Evolutionary conservation across 2,888 invertebrate genomes (phyloP).

Genomic region (Phortica okadai): DNA sequence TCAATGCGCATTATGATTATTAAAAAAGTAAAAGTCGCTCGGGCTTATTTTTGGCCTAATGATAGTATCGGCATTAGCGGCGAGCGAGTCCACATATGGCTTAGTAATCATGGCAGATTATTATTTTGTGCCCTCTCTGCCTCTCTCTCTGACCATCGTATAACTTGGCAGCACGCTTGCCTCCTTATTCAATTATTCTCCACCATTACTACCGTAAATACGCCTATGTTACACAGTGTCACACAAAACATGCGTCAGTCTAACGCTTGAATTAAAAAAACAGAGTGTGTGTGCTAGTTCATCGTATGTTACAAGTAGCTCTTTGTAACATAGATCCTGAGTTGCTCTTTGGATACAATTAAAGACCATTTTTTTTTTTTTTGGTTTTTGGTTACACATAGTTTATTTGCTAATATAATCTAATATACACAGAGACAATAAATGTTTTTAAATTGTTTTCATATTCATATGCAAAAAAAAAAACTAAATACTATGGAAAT

Average conservation of each 20-base stretch:
- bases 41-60: neutral
- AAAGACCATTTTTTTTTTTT: neutral
- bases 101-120: neutral
- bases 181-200: too few species aligned
- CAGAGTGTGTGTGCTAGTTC: too few species aligned
- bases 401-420: neutral
- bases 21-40: conserved; percentile 1
- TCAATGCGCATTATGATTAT: neutral
- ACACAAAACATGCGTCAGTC: too few species aligned
- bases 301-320: too few species aligned
- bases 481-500: too few species aligned
- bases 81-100: neutral
- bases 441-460: neutral
- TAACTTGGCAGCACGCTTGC: too few species aligned
- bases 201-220: too few species aligned
- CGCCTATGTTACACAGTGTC: too few species aligned
- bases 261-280: too few species aligned
- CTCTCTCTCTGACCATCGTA: too few species aligned
- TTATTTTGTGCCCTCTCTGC: neutral
- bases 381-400: neutral
- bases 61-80: neutral
- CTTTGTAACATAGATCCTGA: too few species aligned
- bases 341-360: neutral
- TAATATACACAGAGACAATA: neutral
- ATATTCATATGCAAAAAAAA: too few species aligned